Conservation (phyloP, 1,140 invertebrate genomes). For the Neelides sp. region DNA sequence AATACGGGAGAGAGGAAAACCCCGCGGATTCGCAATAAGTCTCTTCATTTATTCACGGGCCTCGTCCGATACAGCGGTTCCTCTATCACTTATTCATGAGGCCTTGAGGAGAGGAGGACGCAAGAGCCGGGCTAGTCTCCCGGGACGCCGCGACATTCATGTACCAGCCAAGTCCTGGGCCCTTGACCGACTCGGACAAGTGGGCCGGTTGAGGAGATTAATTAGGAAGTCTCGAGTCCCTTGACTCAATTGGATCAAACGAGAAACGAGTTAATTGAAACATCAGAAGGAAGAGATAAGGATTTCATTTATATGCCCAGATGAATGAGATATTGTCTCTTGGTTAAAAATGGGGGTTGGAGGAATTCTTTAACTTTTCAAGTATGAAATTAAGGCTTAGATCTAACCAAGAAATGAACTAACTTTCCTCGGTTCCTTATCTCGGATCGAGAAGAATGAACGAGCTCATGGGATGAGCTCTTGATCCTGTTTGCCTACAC, state of each 20-base stretch:
- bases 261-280: conserved; percentile 12
- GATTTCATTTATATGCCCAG: conserved; percentile 6
- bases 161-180: too few species aligned
- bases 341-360: conserved; percentile 14
- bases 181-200: too few species aligned
- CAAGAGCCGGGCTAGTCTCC: too few species aligned
- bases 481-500: not conserved
- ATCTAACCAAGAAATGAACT: conserved; percentile 1
- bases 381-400: not conserved
- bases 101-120: too few species aligned
- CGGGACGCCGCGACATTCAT: too few species aligned
- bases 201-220: conserved; percentile 2
- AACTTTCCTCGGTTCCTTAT: not conserved
- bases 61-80: too few species aligned
- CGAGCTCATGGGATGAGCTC: not conserved
- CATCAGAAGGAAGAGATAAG: conserved; percentile 13
- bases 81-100: too few species aligned
- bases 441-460: not conserved
- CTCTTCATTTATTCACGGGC: too few species aligned
- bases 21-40: too few species aligned
- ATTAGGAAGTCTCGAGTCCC: conserved; percentile 10
- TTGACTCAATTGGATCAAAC: conserved; percentile 11
- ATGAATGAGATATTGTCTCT: conserved; percentile 13
- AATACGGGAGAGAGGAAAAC: too few species aligned
- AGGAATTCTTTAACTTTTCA: conserved; percentile 9